Evolutionary conservation across 2,888 invertebrate genomes (phyloP).

Genomic region (Schizotus pectinicornis): DNA sequence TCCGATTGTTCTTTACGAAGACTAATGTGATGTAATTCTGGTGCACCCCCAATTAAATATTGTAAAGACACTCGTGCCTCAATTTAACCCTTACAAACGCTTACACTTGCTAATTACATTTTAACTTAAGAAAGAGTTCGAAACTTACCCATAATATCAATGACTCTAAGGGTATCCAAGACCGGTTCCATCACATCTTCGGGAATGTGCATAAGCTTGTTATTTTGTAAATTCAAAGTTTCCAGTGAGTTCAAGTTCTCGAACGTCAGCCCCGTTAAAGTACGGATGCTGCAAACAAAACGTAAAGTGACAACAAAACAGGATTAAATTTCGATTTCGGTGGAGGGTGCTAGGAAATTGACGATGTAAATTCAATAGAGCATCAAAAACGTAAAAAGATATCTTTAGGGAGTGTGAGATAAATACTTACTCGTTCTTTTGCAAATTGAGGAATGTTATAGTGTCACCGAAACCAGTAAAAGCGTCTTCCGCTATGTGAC

Average conservation of each 20-base stretch:
- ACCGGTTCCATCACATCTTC: slow-evolving; percentile 90
- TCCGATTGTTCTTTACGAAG: too few species aligned
- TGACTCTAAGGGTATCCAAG: slow-evolving; percentile 82
- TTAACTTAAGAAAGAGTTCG: too few species aligned
- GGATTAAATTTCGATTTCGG: slow-evolving; percentile 2
- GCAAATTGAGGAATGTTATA: slow-evolving; percentile 89
- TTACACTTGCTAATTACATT: too few species aligned
- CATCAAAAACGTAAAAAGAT: not conserved
- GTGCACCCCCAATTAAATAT: too few species aligned
- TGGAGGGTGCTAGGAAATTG: not conserved
- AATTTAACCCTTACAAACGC: too few species aligned
- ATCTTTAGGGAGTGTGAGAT: not conserved
- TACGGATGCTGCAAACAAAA: slow-evolving; percentile 73
- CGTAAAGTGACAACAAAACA: not conserved
- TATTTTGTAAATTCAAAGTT: slow-evolving; percentile 86
- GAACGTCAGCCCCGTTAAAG: slow-evolving; percentile 82
- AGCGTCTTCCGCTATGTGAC: slow-evolving; percentile 81
- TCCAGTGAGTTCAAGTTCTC: slow-evolving; percentile 90
- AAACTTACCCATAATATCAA: slow-evolving; percentile 86
- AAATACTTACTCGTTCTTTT: slow-evolving; percentile 84
- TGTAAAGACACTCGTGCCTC: too few species aligned
- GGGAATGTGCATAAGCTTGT: slow-evolving; percentile 80
- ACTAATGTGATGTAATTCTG: too few species aligned
- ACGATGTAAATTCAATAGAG: not conserved
- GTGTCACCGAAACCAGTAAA: slow-evolving; percentile 89